phyloP scores from a whole-genome alignment of 2,888 invertebrate species.

The Drosophila kanekoi region DNA sequence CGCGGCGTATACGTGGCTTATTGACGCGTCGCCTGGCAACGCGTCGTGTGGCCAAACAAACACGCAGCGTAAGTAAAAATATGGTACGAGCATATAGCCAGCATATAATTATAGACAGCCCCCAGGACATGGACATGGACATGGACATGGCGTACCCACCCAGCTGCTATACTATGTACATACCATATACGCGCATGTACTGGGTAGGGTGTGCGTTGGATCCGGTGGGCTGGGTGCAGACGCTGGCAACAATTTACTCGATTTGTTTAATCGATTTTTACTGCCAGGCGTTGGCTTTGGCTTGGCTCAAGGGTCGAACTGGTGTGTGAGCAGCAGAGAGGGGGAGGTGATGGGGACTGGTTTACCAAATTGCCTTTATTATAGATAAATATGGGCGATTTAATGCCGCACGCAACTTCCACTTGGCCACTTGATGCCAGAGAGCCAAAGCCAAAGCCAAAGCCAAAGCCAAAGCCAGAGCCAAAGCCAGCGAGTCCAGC shows the following conservation, averaged over 20 bases:
- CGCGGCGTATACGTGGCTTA: conserved; percentile 66
- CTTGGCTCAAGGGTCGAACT: conserved; percentile 6
- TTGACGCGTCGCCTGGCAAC: conserved; percentile 76
- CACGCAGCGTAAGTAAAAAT: conserved; percentile 51
- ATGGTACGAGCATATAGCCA: conserved; percentile 26
- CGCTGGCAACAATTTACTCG: conserved; percentile 73
- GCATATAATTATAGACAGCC: conserved; percentile 72
- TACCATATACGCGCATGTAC: conserved; percentile 42
- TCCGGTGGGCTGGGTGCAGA: conserved; percentile 22
- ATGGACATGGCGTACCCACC: conserved; percentile 5
- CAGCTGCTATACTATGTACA: conserved; percentile 33
- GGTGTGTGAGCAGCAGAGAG: conserved; percentile 5
- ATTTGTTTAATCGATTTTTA: conserved; percentile 82
- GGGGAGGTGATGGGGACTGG: conserved; percentile 19
- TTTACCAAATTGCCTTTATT: conserved; percentile 74
- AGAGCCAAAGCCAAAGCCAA: conserved; percentile 11
- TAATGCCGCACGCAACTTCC: conserved; percentile 70
- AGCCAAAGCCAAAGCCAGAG: conserved; percentile 1
- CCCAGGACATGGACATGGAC: conserved; percentile 27
- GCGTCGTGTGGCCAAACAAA: conserved; percentile 69
- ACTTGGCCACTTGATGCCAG: conserved; percentile 27
- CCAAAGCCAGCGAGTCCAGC: conserved; percentile 34
- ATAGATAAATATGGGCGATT: conserved; percentile 76
- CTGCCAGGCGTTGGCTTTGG: conserved; percentile 37
- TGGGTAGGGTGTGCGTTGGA: conserved; percentile 9